A percentile compares a stretch with the other conserved stretches of the same genome.
These are phyloP conservation scores for Drosophila serrata DNA, from an alignment of 1,140 invertebrate species.

Conservation along the genomic window DNA sequence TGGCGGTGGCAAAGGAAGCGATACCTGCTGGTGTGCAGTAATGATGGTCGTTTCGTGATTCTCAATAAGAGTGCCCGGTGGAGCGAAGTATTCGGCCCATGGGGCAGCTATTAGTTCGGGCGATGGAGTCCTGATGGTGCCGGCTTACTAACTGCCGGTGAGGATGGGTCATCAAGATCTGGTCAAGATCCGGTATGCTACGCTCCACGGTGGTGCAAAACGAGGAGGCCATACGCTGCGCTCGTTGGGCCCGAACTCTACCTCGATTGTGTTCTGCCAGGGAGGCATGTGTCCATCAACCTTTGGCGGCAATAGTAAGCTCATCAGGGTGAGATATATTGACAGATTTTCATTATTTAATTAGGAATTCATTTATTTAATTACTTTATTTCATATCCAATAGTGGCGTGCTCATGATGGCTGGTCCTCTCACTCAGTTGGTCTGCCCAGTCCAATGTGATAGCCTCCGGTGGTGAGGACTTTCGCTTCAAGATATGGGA, in stretches of 20 bases:
- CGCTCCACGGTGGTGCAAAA: slow-evolving; percentile 95
- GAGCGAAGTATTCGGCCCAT: slow-evolving; percentile 98
- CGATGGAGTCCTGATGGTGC: slow-evolving; percentile 97
- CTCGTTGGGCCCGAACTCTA: slow-evolving; percentile 96
- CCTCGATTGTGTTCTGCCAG: slow-evolving; percentile 93
- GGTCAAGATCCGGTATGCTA: slow-evolving; percentile 98
- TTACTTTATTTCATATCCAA: not conserved
- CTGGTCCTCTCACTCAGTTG: slow-evolving; percentile 95
- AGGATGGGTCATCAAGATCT: slow-evolving; percentile 99
- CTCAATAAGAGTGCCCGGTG: slow-evolving; percentile 95
- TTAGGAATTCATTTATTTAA: not conserved
- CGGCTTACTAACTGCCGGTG: slow-evolving; percentile 95
- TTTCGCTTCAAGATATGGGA: slow-evolving; percentile 99
- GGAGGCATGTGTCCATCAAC: slow-evolving; percentile 95
- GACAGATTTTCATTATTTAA: not conserved
- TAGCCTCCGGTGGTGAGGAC: slow-evolving; percentile 98
- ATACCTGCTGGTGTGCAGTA: slow-evolving; percentile 94
- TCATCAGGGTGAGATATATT: slow-evolving; percentile 89
- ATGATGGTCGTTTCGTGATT: slow-evolving; percentile 93
- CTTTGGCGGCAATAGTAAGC: slow-evolving; percentile 95
- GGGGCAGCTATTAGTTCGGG: slow-evolving; percentile 94
- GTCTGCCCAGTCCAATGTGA: slow-evolving; percentile 94
- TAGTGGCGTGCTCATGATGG: slow-evolving; percentile 99
- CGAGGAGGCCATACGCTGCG: slow-evolving; percentile 91
- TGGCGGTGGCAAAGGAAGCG: slow-evolving; percentile 89